These are phyloP conservation scores for Meloe dianella DNA, from an alignment of 2,888 invertebrate species.

Conservation along the genomic window DNA sequence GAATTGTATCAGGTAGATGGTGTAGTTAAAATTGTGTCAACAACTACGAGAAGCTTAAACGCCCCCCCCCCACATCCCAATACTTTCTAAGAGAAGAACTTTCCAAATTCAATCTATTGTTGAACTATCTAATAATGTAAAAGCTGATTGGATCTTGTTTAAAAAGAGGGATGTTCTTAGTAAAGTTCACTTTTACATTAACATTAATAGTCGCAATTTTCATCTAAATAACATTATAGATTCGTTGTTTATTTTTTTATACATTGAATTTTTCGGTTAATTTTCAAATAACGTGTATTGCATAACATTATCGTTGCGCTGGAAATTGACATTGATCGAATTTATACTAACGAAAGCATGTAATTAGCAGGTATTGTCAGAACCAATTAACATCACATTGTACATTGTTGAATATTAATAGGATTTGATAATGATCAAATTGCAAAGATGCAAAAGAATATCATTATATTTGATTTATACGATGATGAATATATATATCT, in stretches of 20 bases:
- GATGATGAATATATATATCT: too few species aligned
- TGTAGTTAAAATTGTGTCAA: too few species aligned
- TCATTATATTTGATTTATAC: too few species aligned
- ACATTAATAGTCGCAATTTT: background rate
- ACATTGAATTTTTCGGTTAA: slow-evolving; percentile 28
- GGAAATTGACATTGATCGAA: slow-evolving; percentile 34
- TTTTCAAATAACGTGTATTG: slow-evolving; percentile 30
- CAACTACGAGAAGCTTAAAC: too few species aligned
- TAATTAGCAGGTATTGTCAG: slow-evolving; percentile 26
- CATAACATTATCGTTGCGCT: slow-evolving; percentile 20
- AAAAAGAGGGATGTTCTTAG: background rate
- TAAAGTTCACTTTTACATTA: slow-evolving; percentile 15
- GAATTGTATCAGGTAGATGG: too few species aligned
- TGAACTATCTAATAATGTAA: slow-evolving; percentile 29
- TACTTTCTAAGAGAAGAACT: slow-evolving; percentile 10
- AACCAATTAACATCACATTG: slow-evolving; percentile 19
- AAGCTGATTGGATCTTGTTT: slow-evolving; percentile 19
- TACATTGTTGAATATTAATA: slow-evolving; percentile 24
- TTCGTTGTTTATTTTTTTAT: background rate
- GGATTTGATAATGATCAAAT: too few species aligned
- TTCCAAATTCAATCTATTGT: slow-evolving; percentile 32
- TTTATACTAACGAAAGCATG: slow-evolving; percentile 23
- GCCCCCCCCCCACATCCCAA: too few species aligned
- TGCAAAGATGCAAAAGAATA: too few species aligned
- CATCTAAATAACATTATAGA: background rate